These are phyloP conservation scores for Galaxea fascicularis DNA, from an alignment of 92 coral and sea anemone genomes.

Conservation along the genomic window DNA sequence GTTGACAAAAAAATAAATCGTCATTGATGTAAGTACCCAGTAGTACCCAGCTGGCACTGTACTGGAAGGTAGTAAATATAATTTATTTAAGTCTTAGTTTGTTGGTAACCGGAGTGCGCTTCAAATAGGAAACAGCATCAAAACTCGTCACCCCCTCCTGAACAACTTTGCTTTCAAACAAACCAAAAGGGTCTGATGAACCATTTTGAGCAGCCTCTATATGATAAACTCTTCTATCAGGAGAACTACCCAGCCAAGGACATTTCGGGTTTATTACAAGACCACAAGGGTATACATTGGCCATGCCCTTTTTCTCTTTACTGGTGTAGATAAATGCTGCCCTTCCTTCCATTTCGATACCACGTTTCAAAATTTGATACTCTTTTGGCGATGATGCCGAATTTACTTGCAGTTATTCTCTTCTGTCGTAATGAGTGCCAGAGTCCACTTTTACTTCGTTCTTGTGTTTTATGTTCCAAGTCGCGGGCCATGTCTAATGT, in stretches of 20 bases:
- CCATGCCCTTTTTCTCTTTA: conserved; percentile 25
- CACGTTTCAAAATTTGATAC: conserved; percentile 57
- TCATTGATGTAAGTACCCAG: conserved; percentile 33
- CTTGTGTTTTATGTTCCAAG: conserved; percentile 44
- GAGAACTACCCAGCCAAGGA: conserved; percentile 65
- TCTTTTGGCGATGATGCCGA: conserved; percentile 60
- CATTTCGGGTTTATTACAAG: conserved; percentile 60
- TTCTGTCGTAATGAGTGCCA: conserved; percentile 38
- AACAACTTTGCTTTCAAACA: conserved; percentile 59
- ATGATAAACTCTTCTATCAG: conserved; percentile 68
- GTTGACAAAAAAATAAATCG: conserved; percentile 41
- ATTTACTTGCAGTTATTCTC: conserved; percentile 68
- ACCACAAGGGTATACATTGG: conserved; percentile 56
- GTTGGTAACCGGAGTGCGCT: conserved; percentile 9
- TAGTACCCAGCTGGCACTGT: conserved; percentile 63
- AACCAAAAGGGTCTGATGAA: conserved; percentile 49
- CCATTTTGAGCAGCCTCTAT: conserved; percentile 36
- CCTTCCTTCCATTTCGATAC: conserved; percentile 43
- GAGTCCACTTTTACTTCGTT: conserved; percentile 40
- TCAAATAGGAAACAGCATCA: conserved; percentile 52
- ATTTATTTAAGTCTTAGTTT: conserved; percentile 45
- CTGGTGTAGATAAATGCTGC: conserved; percentile 49
- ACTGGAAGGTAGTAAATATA: conserved; percentile 58
- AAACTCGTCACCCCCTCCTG: conserved; percentile 51
- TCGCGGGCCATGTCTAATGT: conserved; percentile 24